Conservation (phyloP, 1,140 invertebrate species). For the Scylla paramamosain region DNA sequence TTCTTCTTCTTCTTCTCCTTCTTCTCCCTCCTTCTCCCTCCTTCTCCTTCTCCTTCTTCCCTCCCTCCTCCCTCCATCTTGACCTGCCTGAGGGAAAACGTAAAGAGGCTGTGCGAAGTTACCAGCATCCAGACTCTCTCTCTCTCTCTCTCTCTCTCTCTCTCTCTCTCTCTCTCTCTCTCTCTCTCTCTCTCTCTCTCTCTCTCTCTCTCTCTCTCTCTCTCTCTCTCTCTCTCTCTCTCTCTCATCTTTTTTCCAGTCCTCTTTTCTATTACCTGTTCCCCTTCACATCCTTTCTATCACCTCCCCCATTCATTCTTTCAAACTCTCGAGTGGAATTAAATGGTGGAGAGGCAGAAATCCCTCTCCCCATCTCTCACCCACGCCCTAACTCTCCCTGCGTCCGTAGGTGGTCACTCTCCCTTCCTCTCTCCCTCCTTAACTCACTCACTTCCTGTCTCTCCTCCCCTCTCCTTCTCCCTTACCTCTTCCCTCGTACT, state of each 20-base stretch:
- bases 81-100: no score
- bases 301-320: background rate
- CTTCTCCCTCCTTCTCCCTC: background rate
- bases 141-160: background rate
- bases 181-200: background rate
- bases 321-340: no score
- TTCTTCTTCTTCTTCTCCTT: background rate
- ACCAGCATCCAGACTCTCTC: no score
- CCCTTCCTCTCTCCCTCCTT: background rate
- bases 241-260: background rate
- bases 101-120: no score
- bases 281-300: background rate
- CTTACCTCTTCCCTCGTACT: background rate
- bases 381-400: background rate
- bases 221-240: no score
- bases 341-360: no score
- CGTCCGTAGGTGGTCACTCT: background rate
- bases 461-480: background rate
- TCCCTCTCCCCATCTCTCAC: background rate
- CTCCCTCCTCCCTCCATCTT: background rate
- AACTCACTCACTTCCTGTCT: background rate
- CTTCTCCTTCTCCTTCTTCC: background rate
- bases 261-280: background rate
- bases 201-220: background rate
- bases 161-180: constrained; percentile 9